Base-by-base conservation (phyloP, 2,888 invertebrate genomes). In the Aspidapion aeneum region DNA sequence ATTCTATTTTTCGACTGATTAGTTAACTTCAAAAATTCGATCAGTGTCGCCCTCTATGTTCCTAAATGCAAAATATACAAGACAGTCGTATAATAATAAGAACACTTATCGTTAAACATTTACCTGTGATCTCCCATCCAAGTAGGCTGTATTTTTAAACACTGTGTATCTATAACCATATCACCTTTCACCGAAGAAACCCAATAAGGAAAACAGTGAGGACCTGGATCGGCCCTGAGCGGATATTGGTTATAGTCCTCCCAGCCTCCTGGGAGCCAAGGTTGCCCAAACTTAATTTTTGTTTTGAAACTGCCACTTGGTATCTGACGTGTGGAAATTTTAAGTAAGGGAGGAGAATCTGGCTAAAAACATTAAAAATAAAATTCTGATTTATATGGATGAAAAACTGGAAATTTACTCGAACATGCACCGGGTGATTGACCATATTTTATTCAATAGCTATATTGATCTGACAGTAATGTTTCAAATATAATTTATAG, bases 111-210 rank as follows among this genome's bases (percentile, higher is more conserved):
- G n/a, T n/a, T n/a, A n/a, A n/a, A 35, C 35, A 35, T 12, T 12
- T 77, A 80, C 80, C 79, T 80, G 77, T 79, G 79, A 77, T 91
- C 89, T 72, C 85, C 84, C 92, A 94, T 92, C 94, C 94, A 94
- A 20, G 89, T 90, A 0, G 94, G 93, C 75, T 90, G 88, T 66
- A 92, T 90, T 75, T 88, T 88, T 20, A 94, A 79, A 74, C 94
- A 94, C 71, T 89, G 86, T 59, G 84, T 84, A 54, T 87, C 83
- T 22, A 86, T 78, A 65, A 90, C 84, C 18, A 82, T 65, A 35
- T 72, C 82, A n/a, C 77, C 78, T 68, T 85, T 83, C 55, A 83
- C 84, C n/a, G 90, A 87, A 16, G 87, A 88, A 17, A 88, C 86
- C 85, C 90, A 90, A 60, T 87, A 90, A 72, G 89, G 87, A 22